phyloP scores from a whole-genome alignment of 2,797 vertebrate species.

The Kryptopterus vitreolus region DNA sequence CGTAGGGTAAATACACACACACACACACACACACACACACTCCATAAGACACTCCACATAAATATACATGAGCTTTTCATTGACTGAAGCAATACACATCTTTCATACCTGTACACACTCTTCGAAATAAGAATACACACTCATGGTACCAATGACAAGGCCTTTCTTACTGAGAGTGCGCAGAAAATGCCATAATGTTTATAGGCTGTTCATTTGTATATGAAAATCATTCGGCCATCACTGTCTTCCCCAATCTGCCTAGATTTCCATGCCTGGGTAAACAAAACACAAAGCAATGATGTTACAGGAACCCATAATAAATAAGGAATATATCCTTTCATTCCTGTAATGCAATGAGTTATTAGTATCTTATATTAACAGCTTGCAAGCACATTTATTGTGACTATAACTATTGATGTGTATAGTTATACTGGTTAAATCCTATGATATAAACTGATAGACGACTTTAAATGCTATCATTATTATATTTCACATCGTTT shows the following conservation, averaged over 20 bases:
- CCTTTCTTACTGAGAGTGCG: not conserved
- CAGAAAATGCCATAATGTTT: not conserved
- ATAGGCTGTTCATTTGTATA: not conserved
- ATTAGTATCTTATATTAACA: not conserved
- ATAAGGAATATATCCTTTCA: not conserved
- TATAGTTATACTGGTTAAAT: not conserved
- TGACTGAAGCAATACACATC: not conserved
- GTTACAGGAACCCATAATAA: too few relatives aligned
- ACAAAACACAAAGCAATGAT: not conserved
- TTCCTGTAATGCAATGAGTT: not conserved
- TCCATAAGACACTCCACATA: not conserved
- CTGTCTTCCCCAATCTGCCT: not conserved
- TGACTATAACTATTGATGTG: not conserved
- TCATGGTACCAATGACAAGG: not conserved
- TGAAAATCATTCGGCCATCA: not conserved
- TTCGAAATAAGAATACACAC: too few relatives aligned
- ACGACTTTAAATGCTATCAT: too few relatives aligned
- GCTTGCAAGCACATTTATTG: not conserved
- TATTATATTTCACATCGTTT: not conserved
- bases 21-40: too few relatives aligned
- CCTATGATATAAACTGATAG: not conserved
- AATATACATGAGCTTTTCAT: not conserved
- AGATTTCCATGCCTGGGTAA: not conserved
- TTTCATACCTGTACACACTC: not conserved
- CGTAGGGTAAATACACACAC: conserved; percentile 38